Conservation (phyloP, 2,888 invertebrate genomes). For the Merodon equestris region DNA sequence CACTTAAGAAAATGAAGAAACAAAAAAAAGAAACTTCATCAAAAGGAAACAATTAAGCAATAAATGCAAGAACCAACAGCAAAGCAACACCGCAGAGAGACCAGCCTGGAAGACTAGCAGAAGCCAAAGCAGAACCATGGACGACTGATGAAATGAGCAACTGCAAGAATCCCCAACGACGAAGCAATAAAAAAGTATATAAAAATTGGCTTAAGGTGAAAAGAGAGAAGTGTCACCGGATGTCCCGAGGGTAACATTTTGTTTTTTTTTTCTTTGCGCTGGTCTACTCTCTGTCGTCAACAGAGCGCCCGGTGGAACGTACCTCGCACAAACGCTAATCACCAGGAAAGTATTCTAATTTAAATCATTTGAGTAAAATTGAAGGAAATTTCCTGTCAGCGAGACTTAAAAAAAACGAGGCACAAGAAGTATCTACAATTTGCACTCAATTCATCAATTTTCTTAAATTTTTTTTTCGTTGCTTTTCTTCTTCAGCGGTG, state of each 20-base stretch:
- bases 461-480: too few species aligned
- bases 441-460: constrained; percentile 4
- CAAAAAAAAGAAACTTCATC: constrained; percentile 5
- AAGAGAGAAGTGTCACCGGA: background rate
- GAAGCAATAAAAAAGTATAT: constrained; percentile 31
- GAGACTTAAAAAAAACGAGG: constrained; percentile 3
- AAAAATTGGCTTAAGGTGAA: constrained; percentile 26
- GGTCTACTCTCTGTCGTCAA: constrained; percentile 4
- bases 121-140: background rate
- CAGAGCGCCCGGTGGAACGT: constrained; percentile 21
- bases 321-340: constrained; percentile 35
- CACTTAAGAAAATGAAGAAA: background rate
- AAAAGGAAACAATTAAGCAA: constrained; percentile 54
- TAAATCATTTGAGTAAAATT: constrained; percentile 33
- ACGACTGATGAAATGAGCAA: too few species aligned
- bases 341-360: constrained; percentile 46
- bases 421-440: constrained; percentile 24
- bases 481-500: constrained; percentile 2
- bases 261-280: background rate
- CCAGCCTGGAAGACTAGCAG: constrained; percentile 16
- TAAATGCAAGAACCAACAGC: constrained; percentile 26
- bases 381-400: constrained; percentile 31
- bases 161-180: constrained; percentile 5
- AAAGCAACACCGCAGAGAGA: constrained; percentile 2
- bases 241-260: background rate